These are phyloP conservation scores for Dorcus hopei DNA, from an alignment of 2,888 invertebrate genomes.

Conservation along the genomic window DNA sequence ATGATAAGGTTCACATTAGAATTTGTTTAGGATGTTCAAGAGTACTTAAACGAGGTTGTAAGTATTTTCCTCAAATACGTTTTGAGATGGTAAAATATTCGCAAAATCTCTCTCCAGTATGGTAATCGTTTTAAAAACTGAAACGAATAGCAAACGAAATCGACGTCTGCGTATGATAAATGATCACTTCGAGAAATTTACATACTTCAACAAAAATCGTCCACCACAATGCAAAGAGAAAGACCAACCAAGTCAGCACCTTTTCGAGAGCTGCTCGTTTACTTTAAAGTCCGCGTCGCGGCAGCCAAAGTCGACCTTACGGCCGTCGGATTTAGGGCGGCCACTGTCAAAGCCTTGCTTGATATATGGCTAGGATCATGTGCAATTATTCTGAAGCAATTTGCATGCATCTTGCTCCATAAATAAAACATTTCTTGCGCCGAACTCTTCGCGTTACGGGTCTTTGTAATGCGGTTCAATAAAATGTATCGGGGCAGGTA, in stretches of 20 bases:
- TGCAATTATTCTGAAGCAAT: slow-evolving; percentile 24
- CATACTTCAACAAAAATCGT: slow-evolving; percentile 49
- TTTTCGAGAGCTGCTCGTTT: slow-evolving; percentile 36
- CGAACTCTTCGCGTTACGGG: neutral
- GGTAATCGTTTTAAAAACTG: slow-evolving; percentile 17
- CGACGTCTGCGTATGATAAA: slow-evolving; percentile 41
- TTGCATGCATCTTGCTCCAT: slow-evolving; percentile 24
- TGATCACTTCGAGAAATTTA: slow-evolving; percentile 41
- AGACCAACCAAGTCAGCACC: slow-evolving; percentile 33
- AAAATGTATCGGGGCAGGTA: no score
- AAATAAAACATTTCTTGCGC: slow-evolving; percentile 19
- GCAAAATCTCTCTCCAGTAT: slow-evolving; percentile 5
- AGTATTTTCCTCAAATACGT: no score
- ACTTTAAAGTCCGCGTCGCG: slow-evolving; percentile 24
- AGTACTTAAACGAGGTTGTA: no score
- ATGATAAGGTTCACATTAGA: no score
- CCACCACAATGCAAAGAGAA: slow-evolving; percentile 22
- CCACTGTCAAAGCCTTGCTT: slow-evolving; percentile 15
- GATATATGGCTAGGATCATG: slow-evolving; percentile 23
- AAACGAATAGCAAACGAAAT: slow-evolving; percentile 17
- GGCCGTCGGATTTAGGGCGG: slow-evolving; percentile 19
- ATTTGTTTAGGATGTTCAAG: no score
- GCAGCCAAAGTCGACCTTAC: slow-evolving; percentile 15
- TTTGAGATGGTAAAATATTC: neutral
- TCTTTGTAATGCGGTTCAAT: no score